These are phyloP conservation scores for Andrena bucephala DNA, from an alignment of 2,888 invertebrate species.

Conservation along the genomic window DNA sequence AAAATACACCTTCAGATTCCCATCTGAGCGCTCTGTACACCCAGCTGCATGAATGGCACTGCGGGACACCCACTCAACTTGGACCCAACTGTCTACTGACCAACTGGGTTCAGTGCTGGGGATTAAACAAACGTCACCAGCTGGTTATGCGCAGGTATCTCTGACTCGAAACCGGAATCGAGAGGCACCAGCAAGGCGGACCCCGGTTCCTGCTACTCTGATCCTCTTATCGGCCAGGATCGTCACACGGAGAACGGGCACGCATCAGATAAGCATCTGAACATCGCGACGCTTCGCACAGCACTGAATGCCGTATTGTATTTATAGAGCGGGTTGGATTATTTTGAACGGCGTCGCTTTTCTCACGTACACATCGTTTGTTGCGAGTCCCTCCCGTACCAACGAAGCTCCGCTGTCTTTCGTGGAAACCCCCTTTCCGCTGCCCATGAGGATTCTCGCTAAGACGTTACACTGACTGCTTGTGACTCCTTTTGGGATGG, in stretches of 20 bases:
- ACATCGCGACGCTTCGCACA: conserved; percentile 82
- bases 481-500: not conserved
- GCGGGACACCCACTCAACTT: not conserved
- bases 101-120: not conserved
- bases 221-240: conserved; percentile 17
- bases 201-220: not conserved
- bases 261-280: conserved; percentile 71
- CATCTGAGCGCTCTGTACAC: not conserved
- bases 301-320: conserved; percentile 85
- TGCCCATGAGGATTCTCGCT: not conserved
- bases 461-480: not conserved
- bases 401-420: conserved; percentile 16
- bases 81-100: not conserved
- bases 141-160: not conserved
- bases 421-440: conserved; percentile 12
- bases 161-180: not conserved
- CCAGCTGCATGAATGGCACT: not conserved
- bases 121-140: not conserved
- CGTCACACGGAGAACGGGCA: conserved; percentile 18
- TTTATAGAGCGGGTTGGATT: conserved; percentile 84
- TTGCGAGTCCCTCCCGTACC: conserved; percentile 23
- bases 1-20: not conserved
- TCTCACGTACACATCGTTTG: conserved; percentile 74
- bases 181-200: not conserved
- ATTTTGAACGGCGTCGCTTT: conserved; percentile 81